Evolutionary conservation across 1,140 invertebrate species (phyloP).

Genomic region (Ctenoplectra terminalis): DNA sequence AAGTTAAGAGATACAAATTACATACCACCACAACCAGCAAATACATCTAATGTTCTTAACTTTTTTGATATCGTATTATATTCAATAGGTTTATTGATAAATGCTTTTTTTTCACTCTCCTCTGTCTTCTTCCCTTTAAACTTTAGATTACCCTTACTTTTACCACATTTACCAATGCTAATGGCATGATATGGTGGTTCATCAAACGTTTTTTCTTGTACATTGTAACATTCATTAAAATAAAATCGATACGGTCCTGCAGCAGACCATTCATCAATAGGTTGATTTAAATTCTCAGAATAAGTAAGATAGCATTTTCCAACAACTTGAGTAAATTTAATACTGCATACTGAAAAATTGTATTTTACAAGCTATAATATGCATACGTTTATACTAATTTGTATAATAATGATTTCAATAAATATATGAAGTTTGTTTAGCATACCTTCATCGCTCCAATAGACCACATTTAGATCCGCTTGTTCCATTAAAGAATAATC

Average conservation of each 20-base stretch:
- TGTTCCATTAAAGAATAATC: conserved; percentile 83
- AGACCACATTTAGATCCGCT: conserved; percentile 89
- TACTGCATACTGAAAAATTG: conserved; percentile 82
- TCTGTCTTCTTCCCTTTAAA: conserved; percentile 83
- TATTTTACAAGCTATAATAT: conserved; percentile 33
- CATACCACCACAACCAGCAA: conserved; percentile 93
- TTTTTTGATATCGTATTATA: conserved; percentile 79
- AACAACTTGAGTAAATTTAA: conserved; percentile 83
- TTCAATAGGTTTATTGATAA: conserved; percentile 68
- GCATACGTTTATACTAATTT: background rate
- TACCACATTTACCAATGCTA: conserved; percentile 85
- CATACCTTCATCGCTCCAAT: conserved; percentile 90
- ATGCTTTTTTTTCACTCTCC: conserved; percentile 37
- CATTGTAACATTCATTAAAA: conserved; percentile 89
- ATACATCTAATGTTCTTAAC: conserved; percentile 91
- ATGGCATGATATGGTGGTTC: conserved; percentile 86
- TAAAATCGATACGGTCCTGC: conserved; percentile 89
- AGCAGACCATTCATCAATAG: conserved; percentile 86
- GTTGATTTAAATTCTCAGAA: conserved; percentile 83
- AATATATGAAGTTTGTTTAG: background rate
- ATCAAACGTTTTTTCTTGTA: conserved; percentile 83
- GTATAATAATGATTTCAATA: background rate
- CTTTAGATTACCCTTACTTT: conserved; percentile 87
- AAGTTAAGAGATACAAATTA: conserved; percentile 24
- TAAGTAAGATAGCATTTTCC: conserved; percentile 87